Evolutionary conservation across 2,888 invertebrate genomes (phyloP).

Genomic region (Lysandra coridon): DNA sequence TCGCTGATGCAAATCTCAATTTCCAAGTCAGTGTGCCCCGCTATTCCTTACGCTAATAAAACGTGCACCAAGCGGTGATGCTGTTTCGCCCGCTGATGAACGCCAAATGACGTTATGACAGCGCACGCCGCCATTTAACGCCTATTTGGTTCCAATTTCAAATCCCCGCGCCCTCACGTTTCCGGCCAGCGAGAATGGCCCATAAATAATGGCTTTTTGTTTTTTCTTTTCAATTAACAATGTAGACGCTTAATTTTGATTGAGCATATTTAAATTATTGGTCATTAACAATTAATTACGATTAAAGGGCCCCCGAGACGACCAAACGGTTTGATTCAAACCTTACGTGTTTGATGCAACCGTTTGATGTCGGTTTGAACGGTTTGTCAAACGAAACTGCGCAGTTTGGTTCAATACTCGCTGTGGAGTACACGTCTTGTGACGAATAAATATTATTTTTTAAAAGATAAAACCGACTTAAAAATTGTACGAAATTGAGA

Average conservation of each 20-base stretch:
- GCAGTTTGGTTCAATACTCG: too few relatives aligned
- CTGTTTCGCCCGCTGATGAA: conserved; percentile 79
- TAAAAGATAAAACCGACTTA: too few relatives aligned
- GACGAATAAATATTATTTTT: too few relatives aligned
- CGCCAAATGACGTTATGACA: conserved; percentile 80
- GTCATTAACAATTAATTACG: not conserved
- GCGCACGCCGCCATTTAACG: conserved; percentile 83
- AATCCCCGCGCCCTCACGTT: conserved; percentile 78
- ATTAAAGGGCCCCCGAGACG: too few relatives aligned
- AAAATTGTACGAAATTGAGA: too few relatives aligned
- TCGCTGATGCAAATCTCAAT: conserved; percentile 76
- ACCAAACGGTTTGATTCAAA: too few relatives aligned
- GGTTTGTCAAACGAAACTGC: too few relatives aligned
- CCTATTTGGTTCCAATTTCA: conserved; percentile 84
- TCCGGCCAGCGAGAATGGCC: conserved; percentile 71
- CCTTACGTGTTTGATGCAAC: too few relatives aligned
- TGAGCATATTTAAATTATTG: not conserved
- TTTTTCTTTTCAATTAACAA: conserved; percentile 50
- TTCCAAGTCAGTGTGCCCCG: conserved; percentile 75
- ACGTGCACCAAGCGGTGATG: conserved; percentile 77
- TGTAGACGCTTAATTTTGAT: conserved; percentile 31
- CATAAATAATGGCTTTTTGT: conserved; percentile 74
- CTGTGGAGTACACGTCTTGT: too few relatives aligned
- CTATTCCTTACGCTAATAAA: conserved; percentile 81
- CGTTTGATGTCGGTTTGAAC: too few relatives aligned